Evolutionary conservation across 2,888 invertebrate genomes (phyloP).

Genomic region (Zaprionus lineosus): DNA sequence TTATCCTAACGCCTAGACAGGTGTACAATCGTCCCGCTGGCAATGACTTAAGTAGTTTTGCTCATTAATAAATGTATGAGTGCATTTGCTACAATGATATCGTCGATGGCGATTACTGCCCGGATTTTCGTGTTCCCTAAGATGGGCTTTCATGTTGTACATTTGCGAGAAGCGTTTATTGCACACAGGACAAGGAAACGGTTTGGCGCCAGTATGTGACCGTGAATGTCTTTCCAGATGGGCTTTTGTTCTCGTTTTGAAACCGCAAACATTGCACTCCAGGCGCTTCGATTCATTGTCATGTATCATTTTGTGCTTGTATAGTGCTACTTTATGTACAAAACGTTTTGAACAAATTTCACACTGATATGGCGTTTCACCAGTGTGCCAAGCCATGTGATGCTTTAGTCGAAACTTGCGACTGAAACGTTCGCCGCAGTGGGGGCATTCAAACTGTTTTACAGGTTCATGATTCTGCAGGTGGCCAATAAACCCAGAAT

Average conservation of each 20-base stretch:
- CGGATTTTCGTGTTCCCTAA: constrained; percentile 66
- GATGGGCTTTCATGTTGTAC: constrained; percentile 74
- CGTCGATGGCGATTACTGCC: constrained; percentile 68
- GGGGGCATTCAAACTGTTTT: constrained; percentile 71
- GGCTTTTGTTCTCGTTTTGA: constrained; percentile 83
- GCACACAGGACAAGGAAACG: constrained; percentile 66
- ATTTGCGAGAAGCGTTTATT: constrained; percentile 73
- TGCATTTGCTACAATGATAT: constrained; percentile 65
- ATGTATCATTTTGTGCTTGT: constrained; percentile 73
- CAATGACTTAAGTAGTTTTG: constrained; percentile 63
- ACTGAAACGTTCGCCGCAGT: constrained; percentile 67
- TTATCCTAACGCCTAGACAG: constrained; percentile 38
- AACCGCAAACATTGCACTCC: constrained; percentile 80
- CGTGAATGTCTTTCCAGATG: constrained; percentile 83
- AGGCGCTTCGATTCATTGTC: constrained; percentile 73
- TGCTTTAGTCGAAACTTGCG: constrained; percentile 67
- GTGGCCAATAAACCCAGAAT: constrained; percentile 70
- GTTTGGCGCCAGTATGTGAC: constrained; percentile 82
- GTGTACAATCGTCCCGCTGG: constrained; percentile 56
- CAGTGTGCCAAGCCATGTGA: constrained; percentile 75
- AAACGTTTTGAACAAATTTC: constrained; percentile 68
- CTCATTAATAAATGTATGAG: constrained; percentile 70
- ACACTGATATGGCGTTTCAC: constrained; percentile 71
- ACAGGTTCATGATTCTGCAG: constrained; percentile 65
- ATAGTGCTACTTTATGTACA: constrained; percentile 72